A percentile compares a stretch with the other conserved stretches of the same genome.
phyloP scores from a whole-genome alignment of 1,140 invertebrate species.

The Araneus ventricosus region DNA sequence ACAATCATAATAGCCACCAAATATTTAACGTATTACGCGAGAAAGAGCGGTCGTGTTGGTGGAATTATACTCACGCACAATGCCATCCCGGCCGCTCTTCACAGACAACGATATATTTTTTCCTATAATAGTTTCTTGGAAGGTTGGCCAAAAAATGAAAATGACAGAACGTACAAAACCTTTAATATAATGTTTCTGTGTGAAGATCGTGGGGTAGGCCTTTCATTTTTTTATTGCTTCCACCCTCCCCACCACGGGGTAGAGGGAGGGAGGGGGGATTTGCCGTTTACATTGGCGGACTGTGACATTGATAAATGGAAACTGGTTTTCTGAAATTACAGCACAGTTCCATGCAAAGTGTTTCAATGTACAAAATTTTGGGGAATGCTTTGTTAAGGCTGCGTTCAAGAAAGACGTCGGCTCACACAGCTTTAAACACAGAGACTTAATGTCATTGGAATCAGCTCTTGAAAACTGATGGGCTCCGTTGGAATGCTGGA shows the following conservation, averaged over 20 bases:
- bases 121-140: constrained; percentile 74
- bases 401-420: neutral
- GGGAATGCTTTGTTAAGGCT: constrained; percentile 46
- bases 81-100: neutral
- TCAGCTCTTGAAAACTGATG: constrained; percentile 55
- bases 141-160: constrained; percentile 73
- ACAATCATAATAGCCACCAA: constrained; percentile 75
- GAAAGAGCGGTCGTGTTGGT: constrained; percentile 68
- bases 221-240: constrained; percentile 44
- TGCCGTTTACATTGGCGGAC: constrained; percentile 63
- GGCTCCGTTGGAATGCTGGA: constrained; percentile 29
- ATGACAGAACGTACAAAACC: constrained; percentile 70
- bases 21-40: constrained; percentile 73
- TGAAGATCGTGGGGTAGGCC: constrained; percentile 67
- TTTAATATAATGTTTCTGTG: constrained; percentile 72
- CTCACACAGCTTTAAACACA: neutral
- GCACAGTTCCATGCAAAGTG: constrained; percentile 64
- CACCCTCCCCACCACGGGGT: neutral
- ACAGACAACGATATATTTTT: constrained; percentile 73
- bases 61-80: constrained; percentile 70
- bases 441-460: constrained; percentile 60
- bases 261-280: neutral
- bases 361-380: constrained; percentile 70
- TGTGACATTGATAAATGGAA: constrained; percentile 72
- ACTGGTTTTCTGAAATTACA: constrained; percentile 69